A percentile compares a stretch with the other conserved stretches of the same genome.
Evolutionary conservation across 1,140 invertebrate genomes (phyloP).

Genomic region (Drosophila guanche): DNA sequence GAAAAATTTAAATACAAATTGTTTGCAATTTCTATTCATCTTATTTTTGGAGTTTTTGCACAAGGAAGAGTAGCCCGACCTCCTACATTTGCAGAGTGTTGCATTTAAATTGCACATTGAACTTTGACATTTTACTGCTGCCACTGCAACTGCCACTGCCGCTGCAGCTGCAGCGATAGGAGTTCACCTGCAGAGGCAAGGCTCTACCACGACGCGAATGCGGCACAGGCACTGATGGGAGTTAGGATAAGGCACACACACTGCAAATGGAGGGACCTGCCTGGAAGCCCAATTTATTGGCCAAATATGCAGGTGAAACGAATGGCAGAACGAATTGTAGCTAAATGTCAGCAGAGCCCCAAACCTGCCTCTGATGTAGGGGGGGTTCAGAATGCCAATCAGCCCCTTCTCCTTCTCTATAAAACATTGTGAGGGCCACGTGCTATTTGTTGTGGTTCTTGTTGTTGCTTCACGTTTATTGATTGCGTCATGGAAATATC

Average conservation of each 20-base stretch:
- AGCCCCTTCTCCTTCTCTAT: not conserved
- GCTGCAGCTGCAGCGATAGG: constrained; percentile 12
- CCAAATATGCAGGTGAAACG: constrained; percentile 72
- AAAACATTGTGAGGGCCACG: not conserved
- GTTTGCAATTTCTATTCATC: constrained; percentile 54
- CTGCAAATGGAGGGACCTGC: constrained; percentile 20
- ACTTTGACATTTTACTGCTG: constrained; percentile 67
- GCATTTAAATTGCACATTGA: constrained; percentile 82
- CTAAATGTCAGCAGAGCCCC: constrained; percentile 56
- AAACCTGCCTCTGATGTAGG: not conserved
- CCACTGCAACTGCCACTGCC: too few species aligned
- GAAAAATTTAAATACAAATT: constrained; percentile 78
- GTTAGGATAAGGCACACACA: constrained; percentile 52
- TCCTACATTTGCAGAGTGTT: constrained; percentile 59
- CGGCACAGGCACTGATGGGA: constrained; percentile 43
- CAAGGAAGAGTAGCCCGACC: not conserved
- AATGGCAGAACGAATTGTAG: constrained; percentile 55
- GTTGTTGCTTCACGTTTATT: constrained; percentile 73
- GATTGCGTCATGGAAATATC: constrained; percentile 78
- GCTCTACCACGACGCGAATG: constrained; percentile 17
- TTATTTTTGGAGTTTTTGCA: constrained; percentile 22
- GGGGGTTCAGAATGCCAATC: constrained; percentile 46
- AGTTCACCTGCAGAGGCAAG: constrained; percentile 3
- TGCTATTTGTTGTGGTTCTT: constrained; percentile 39
- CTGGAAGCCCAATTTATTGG: constrained; percentile 64